phyloP scores from a whole-genome alignment of 2,888 invertebrate genomes.

The Choreutis nemorana region DNA sequence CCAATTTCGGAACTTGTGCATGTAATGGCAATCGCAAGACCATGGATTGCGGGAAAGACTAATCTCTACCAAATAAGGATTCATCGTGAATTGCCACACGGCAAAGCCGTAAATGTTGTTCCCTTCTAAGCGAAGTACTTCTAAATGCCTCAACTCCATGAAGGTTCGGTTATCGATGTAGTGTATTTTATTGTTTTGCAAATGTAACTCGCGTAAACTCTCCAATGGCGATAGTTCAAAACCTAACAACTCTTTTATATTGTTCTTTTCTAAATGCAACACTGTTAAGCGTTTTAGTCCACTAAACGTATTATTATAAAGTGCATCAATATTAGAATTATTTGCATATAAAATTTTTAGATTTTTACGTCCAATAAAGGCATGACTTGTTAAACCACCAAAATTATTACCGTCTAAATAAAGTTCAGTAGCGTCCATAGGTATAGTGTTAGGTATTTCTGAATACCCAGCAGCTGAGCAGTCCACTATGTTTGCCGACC shows the following conservation, averaged over 20 bases:
- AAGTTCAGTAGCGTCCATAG: slow-evolving; percentile 95
- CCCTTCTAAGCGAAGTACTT: slow-evolving; percentile 84
- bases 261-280: slow-evolving; percentile 88
- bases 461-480: slow-evolving; percentile 84
- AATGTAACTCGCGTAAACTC: slow-evolving; percentile 83
- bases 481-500: slow-evolving; percentile 93
- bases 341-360: slow-evolving; percentile 87
- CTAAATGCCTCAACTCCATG: slow-evolving; percentile 78
- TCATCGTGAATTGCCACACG: slow-evolving; percentile 84
- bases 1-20: slow-evolving; percentile 82
- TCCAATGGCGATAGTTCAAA: slow-evolving; percentile 85
- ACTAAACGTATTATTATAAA: slow-evolving; percentile 91
- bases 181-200: slow-evolving; percentile 85
- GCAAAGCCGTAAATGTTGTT: slow-evolving; percentile 84
- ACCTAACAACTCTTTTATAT: slow-evolving; percentile 79
- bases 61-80: slow-evolving; percentile 88
- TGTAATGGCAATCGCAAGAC: slow-evolving; percentile 90
- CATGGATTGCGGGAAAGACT: slow-evolving; percentile 85
- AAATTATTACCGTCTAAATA: slow-evolving; percentile 93
- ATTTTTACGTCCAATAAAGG: slow-evolving; percentile 92
- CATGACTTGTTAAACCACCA: slow-evolving; percentile 85
- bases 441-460: slow-evolving; percentile 85
- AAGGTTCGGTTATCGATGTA: slow-evolving; percentile 89
- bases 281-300: slow-evolving; percentile 81
- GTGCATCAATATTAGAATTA: slow-evolving; percentile 83